A percentile compares a stretch with the other conserved stretches of the same genome.
Conservation (phyloP, 1,140 invertebrate genomes). For the Laodelphax striatellus region DNA sequence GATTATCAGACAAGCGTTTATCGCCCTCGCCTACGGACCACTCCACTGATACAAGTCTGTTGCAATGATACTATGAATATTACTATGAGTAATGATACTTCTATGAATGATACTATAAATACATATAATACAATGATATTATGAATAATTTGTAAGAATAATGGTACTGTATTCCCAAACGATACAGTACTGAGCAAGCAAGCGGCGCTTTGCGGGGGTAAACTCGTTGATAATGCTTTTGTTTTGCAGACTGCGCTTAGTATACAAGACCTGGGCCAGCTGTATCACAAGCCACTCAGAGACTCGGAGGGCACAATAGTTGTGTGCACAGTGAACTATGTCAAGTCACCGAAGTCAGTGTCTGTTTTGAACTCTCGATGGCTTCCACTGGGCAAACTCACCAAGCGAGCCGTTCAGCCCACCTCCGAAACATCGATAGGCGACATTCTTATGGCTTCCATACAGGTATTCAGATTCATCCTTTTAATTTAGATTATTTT, state of each 20-base stretch:
- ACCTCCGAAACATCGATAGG: constrained; percentile 62
- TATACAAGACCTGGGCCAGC: constrained; percentile 81
- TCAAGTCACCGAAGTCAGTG: constrained; percentile 71
- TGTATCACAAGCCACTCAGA: constrained; percentile 80
- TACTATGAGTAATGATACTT: no score
- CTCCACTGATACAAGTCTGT: no score
- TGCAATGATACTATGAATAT: no score
- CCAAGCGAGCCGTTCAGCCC: constrained; percentile 37
- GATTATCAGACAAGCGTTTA: no score
- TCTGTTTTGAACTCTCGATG: constrained; percentile 81
- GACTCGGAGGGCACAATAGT: constrained; percentile 85
- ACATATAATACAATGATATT: no score
- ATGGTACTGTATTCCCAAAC: no score
- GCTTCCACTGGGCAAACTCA: constrained; percentile 69
- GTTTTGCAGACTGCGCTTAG: constrained; percentile 58
- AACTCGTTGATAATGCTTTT: constrained; percentile 10
- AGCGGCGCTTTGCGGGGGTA: no score
- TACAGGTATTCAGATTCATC: constrained; percentile 39
- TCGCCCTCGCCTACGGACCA: no score
- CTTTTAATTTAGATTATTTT: no score
- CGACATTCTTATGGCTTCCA: constrained; percentile 70
- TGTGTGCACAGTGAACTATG: constrained; percentile 71
- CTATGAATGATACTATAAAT: no score
- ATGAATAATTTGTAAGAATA: no score
- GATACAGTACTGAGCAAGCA: no score